A percentile compares a stretch with the other conserved stretches of the same genome.
Evolutionary conservation across 2,888 invertebrate species (phyloP).

Genomic region (Congeria kusceri): DNA sequence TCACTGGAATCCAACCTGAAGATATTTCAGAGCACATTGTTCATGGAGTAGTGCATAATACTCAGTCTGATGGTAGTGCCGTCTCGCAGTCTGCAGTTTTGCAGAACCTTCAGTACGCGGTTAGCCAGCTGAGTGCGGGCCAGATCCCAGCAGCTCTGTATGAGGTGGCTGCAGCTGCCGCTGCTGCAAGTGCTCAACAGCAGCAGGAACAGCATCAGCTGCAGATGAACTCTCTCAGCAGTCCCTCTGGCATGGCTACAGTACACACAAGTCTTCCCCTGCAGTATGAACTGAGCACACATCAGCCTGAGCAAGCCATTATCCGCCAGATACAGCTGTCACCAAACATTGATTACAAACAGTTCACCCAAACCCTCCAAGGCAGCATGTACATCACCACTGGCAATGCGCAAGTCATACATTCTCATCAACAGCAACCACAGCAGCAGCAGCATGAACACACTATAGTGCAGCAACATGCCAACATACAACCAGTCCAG

Average conservation of each 20-base stretch:
- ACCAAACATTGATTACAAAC: slow-evolving; percentile 64
- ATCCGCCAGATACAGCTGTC: slow-evolving; percentile 54
- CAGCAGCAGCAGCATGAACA: slow-evolving; percentile 47
- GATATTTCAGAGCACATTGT: slow-evolving; percentile 56
- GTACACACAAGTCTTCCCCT: slow-evolving; percentile 46
- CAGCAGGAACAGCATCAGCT: slow-evolving; percentile 57
- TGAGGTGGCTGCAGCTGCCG: slow-evolving; percentile 60
- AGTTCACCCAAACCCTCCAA: slow-evolving; percentile 60
- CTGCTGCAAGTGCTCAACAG: slow-evolving; percentile 50
- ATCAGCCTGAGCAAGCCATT: slow-evolving; percentile 42
- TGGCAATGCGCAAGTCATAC: slow-evolving; percentile 45
- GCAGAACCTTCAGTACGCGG: slow-evolving; percentile 59
- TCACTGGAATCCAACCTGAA: slow-evolving; percentile 36
- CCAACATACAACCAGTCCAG: neutral
- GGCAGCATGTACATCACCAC: slow-evolving; percentile 61
- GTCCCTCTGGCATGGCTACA: slow-evolving; percentile 50
- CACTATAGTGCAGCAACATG: slow-evolving; percentile 44
- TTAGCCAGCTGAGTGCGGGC: slow-evolving; percentile 55
- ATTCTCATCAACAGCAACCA: slow-evolving; percentile 50
- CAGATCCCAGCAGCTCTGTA: slow-evolving; percentile 65
- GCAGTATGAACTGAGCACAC: slow-evolving; percentile 55
- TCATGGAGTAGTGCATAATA: slow-evolving; percentile 39
- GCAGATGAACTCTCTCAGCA: slow-evolving; percentile 42
- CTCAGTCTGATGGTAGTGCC: slow-evolving; percentile 26
- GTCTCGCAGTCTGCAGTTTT: slow-evolving; percentile 39